These are phyloP conservation scores for Oryctes rhinoceros DNA, from an alignment of 1,140 invertebrate genomes.

Conservation along the genomic window DNA sequence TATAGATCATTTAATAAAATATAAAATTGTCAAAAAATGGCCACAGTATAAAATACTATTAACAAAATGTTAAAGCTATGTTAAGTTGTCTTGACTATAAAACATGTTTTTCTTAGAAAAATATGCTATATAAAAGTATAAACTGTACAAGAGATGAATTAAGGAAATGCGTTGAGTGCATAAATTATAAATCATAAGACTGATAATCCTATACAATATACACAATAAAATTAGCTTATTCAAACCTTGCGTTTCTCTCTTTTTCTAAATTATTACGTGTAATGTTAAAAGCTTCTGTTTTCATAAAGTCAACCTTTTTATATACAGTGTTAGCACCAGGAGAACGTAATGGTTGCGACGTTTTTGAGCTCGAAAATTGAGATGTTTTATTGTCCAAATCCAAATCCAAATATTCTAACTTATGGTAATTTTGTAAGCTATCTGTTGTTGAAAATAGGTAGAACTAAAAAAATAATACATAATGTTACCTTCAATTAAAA, in stretches of 20 bases:
- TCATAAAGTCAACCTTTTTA: slow-evolving; percentile 90
- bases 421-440: slow-evolving; percentile 38
- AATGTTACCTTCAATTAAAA: not conserved
- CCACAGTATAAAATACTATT: slow-evolving; percentile 31
- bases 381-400: slow-evolving; percentile 66
- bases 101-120: slow-evolving; percentile 26
- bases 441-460: not conserved
- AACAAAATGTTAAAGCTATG: slow-evolving; percentile 34
- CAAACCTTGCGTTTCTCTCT: slow-evolving; percentile 47
- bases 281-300: slow-evolving; percentile 89
- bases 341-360: slow-evolving; percentile 51
- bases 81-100: slow-evolving; percentile 35
- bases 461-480: not conserved
- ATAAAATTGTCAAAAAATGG: slow-evolving; percentile 38
- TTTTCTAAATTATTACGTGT: slow-evolving; percentile 82
- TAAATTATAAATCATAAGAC: not conserved
- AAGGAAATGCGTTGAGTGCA: not conserved
- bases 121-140: slow-evolving; percentile 32
- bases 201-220: not conserved
- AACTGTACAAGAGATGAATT: not conserved
- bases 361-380: slow-evolving; percentile 40
- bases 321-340: slow-evolving; percentile 75
- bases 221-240: slow-evolving; percentile 9
- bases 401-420: slow-evolving; percentile 76
- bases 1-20: slow-evolving; percentile 27